Evolutionary conservation across 2,888 invertebrate genomes (phyloP).

Genomic region (Apamea crenata): DNA sequence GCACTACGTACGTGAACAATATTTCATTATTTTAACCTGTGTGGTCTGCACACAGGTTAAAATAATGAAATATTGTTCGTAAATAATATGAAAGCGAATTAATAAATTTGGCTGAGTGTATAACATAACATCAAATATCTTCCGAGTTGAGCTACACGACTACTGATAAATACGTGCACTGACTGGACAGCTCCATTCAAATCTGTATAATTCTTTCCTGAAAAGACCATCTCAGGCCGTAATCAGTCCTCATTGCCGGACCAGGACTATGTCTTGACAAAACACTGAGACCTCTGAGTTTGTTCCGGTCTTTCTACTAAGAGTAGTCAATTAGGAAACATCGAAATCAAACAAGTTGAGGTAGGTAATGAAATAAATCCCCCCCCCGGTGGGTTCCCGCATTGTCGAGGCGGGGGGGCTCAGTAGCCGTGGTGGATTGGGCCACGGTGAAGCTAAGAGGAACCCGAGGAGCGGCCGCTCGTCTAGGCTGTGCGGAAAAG

Average conservation of each 20-base stretch:
- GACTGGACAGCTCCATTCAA: neutral
- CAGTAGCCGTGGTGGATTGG: no score
- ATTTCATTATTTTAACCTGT: no score
- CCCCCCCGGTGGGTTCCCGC: no score
- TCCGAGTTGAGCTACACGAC: neutral
- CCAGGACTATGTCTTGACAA: neutral
- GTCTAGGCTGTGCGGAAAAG: no score
- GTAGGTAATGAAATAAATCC: no score
- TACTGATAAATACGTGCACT: neutral
- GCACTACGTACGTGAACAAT: no score
- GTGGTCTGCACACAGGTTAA: no score
- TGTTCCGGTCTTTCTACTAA: neutral
- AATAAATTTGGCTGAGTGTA: neutral
- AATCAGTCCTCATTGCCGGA: neutral
- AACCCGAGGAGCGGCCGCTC: no score
- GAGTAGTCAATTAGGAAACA: neutral
- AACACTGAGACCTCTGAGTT: neutral
- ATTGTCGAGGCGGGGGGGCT: no score
- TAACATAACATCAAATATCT: neutral
- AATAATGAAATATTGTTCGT: no score
- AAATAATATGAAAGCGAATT: neutral
- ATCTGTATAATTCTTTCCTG: neutral
- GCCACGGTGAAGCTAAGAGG: no score
- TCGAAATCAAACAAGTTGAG: neutral
- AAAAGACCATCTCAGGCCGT: neutral